Evolutionary conservation across 2,797 vertebrate genomes (phyloP).

Genomic region (Dicrostonyx torquatus): DNA sequence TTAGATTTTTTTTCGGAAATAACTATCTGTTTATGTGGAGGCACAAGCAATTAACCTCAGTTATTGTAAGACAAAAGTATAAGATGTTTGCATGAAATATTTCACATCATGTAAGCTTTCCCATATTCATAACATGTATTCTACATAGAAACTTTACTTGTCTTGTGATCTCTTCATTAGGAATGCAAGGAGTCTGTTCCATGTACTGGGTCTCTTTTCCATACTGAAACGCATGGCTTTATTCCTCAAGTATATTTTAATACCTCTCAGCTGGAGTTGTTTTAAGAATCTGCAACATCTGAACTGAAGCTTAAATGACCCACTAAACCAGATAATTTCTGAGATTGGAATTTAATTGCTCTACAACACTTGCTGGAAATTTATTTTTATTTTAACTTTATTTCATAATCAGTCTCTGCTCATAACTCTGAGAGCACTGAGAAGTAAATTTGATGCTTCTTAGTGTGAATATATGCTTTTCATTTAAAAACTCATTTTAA

Average conservation of each 20-base stretch:
- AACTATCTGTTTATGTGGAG: conserved; percentile 70
- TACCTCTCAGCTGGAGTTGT: conserved; percentile 75
- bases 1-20: conserved; percentile 56
- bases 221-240: conserved; percentile 73
- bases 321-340: conserved; percentile 71
- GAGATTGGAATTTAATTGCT: conserved; percentile 60
- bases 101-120: conserved; percentile 79
- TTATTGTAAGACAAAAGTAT: conserved; percentile 77
- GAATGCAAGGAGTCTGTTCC: conserved; percentile 68
- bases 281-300: conserved; percentile 78
- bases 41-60: conserved; percentile 73
- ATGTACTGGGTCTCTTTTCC: conserved; percentile 68
- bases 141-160: conserved; percentile 82
- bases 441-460: conserved; percentile 18
- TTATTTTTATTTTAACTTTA: conserved; percentile 71
- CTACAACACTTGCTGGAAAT: conserved; percentile 59
- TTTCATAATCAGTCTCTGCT: conserved; percentile 65
- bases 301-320: conserved; percentile 74
- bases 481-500: conserved; percentile 49
- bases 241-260: conserved; percentile 76
- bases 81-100: conserved; percentile 82
- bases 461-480: conserved; percentile 13
- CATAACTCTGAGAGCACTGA: conserved; percentile 66
- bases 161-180: conserved; percentile 71
- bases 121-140: conserved; percentile 73